A percentile compares a stretch with the other conserved stretches of the same genome.
phyloP scores from a whole-genome alignment of 92 coral and sea anemone genomes.

The Palythoa heliodiscus region DNA sequence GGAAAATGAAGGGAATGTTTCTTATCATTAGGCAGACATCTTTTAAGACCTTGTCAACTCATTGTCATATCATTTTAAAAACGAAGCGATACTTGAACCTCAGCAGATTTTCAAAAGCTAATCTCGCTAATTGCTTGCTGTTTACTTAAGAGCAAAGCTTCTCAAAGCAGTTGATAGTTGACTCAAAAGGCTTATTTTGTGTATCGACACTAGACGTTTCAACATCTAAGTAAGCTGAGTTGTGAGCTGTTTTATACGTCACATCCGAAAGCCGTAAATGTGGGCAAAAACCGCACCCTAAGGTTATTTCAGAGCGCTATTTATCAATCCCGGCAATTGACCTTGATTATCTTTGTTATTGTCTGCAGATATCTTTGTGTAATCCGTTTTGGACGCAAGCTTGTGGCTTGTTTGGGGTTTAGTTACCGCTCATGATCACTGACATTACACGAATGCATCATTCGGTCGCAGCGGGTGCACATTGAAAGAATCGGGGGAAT shows the following conservation, averaged over 20 bases:
- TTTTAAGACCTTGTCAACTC: slow-evolving; percentile 40
- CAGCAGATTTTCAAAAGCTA: slow-evolving; percentile 19
- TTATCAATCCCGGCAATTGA: slow-evolving; percentile 7
- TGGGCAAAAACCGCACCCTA: not conserved
- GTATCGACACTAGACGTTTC: not conserved
- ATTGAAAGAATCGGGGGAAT: too few relatives aligned
- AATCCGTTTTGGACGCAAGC: slow-evolving; percentile 1
- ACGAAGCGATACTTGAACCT: slow-evolving; percentile 30
- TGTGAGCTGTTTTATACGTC: not conserved
- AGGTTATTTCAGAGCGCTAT: not conserved
- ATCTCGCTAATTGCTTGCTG: slow-evolving; percentile 26
- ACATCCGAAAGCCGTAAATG: not conserved
- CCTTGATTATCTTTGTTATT: not conserved
- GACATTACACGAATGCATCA: too few relatives aligned
- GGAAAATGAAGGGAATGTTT: slow-evolving; percentile 35
- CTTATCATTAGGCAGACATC: slow-evolving; percentile 15
- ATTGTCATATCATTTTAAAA: slow-evolving; percentile 6
- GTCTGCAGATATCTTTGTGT: slow-evolving; percentile 7
- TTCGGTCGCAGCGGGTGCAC: too few relatives aligned
- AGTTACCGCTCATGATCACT: not conserved
- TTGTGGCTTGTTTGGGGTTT: not conserved
- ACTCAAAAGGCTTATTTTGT: not conserved
- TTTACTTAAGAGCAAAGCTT: slow-evolving; percentile 3
- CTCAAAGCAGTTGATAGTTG: slow-evolving; percentile 20
- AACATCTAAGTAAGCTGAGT: not conserved